Conservation (phyloP, 2,888 invertebrate species). For the Drosophila emarginata region DNA sequence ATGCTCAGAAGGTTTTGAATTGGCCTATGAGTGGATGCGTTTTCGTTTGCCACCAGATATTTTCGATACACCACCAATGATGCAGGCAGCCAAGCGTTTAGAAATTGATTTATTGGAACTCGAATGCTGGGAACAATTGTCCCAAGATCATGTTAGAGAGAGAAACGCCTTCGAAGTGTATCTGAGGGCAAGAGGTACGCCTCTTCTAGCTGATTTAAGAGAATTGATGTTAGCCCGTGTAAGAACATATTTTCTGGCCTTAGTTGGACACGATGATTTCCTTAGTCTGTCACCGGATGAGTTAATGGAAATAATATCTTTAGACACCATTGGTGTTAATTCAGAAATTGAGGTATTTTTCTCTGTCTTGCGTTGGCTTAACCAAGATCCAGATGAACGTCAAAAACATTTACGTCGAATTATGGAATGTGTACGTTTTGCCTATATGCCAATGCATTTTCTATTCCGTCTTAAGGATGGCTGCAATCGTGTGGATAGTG, state of each 20-base stretch:
- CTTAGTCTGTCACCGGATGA: not conserved
- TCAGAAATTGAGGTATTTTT: conserved; percentile 48
- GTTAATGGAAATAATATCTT: conserved; percentile 11
- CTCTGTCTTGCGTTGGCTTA: conserved; percentile 37
- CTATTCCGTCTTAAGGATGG: conserved; percentile 21
- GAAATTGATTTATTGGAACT: conserved; percentile 4
- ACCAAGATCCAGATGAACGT: not conserved
- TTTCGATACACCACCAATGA: not conserved
- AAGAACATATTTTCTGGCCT: conserved; percentile 32
- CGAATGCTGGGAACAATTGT: conserved; percentile 17
- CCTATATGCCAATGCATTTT: conserved; percentile 27
- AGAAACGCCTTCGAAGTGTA: conserved; percentile 27
- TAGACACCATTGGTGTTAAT: conserved; percentile 43
- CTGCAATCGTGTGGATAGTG: not conserved
- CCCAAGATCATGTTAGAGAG: conserved; percentile 14
- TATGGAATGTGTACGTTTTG: conserved; percentile 41
- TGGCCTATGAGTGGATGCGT: conserved; percentile 44
- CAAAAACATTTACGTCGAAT: conserved; percentile 6
- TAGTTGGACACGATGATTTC: conserved; percentile 34
- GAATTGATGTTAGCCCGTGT: conserved; percentile 23
- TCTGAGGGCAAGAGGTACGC: not conserved
- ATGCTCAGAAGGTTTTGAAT: conserved; percentile 19
- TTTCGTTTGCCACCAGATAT: not conserved
- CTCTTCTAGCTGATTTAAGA: not conserved
- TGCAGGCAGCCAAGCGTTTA: conserved; percentile 36